These are phyloP conservation scores for Hetaerina titia DNA, from an alignment of 2,888 invertebrate species.

Conservation along the genomic window DNA sequence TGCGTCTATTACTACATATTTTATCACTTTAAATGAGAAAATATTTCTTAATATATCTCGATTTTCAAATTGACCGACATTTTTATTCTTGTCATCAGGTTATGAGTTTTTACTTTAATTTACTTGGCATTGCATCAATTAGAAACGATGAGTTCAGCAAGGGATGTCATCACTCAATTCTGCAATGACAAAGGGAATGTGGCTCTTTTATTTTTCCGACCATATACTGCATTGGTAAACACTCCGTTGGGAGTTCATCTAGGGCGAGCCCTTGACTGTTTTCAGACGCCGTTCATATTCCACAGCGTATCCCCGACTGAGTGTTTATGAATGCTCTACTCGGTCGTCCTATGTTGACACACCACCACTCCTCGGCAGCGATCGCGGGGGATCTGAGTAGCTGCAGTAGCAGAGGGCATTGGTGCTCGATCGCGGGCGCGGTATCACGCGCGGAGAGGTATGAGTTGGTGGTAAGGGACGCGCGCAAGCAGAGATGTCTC, in stretches of 20 bases:
- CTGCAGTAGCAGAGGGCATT: background rate
- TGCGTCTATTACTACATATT: no score
- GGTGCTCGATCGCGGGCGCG: background rate
- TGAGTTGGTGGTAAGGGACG: no score
- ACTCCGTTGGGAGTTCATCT: background rate
- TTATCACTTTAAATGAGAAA: no score
- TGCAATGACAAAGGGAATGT: background rate
- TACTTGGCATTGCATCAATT: no score
- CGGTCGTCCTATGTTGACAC: background rate
- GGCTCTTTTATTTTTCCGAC: background rate
- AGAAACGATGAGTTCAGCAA: no score
- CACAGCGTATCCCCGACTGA: background rate
- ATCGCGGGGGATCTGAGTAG: background rate
- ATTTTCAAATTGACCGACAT: no score
- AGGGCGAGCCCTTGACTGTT: background rate
- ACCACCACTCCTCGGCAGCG: background rate
- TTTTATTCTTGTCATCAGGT: no score
- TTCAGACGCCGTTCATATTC: background rate
- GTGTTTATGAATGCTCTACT: background rate
- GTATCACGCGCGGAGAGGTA: background rate
- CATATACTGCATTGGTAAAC: background rate
- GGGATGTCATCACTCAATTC: no score
- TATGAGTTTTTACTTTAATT: no score
- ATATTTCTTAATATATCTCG: no score
- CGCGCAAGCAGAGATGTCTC: background rate